A percentile compares a stretch with the other conserved stretches of the same genome.
Conservation (phyloP, 1,140 invertebrate genomes). For the Mylabris phalerata region DNA sequence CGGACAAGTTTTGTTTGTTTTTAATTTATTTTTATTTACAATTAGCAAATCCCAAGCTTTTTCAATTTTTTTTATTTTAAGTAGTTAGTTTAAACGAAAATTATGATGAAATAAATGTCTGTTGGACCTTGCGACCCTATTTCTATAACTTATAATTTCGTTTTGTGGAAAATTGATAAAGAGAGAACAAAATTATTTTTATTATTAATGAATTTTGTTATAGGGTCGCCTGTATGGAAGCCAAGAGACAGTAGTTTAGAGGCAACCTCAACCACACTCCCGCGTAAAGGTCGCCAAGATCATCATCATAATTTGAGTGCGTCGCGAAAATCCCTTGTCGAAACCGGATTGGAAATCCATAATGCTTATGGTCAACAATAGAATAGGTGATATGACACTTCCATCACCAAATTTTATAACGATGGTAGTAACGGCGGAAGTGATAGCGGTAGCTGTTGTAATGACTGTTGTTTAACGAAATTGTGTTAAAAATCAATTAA, state of each 20-base stretch:
- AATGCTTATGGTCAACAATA: slow-evolving; percentile 33
- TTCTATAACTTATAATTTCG: slow-evolving; percentile 6
- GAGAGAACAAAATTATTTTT: neutral
- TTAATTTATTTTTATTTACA: neutral
- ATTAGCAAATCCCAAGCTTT: slow-evolving; percentile 33
- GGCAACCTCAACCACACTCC: slow-evolving; percentile 43
- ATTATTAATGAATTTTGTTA: slow-evolving; percentile 44
- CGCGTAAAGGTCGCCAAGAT: slow-evolving; percentile 37
- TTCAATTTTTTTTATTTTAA: neutral
- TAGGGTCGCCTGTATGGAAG: slow-evolving; percentile 88
- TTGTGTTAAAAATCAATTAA: too few relatives aligned
- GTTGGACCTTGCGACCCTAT: slow-evolving; percentile 40
- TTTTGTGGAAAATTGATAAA: slow-evolving; percentile 1
- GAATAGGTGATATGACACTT: neutral
- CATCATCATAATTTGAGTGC: slow-evolving; percentile 27
- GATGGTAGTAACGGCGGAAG: too few relatives aligned
- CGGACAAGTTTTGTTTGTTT: slow-evolving; percentile 28
- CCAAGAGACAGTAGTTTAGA: slow-evolving; percentile 60
- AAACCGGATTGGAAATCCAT: slow-evolving; percentile 39
- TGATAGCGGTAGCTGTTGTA: too few relatives aligned
- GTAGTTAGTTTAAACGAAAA: slow-evolving; percentile 15
- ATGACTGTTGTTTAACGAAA: too few relatives aligned
- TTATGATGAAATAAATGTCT: slow-evolving; percentile 25
- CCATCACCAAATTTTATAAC: too few relatives aligned
- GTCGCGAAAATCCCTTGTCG: slow-evolving; percentile 41